These are phyloP conservation scores for Melipona beecheii DNA, from an alignment of 2,888 invertebrate genomes.

Conservation along the genomic window DNA sequence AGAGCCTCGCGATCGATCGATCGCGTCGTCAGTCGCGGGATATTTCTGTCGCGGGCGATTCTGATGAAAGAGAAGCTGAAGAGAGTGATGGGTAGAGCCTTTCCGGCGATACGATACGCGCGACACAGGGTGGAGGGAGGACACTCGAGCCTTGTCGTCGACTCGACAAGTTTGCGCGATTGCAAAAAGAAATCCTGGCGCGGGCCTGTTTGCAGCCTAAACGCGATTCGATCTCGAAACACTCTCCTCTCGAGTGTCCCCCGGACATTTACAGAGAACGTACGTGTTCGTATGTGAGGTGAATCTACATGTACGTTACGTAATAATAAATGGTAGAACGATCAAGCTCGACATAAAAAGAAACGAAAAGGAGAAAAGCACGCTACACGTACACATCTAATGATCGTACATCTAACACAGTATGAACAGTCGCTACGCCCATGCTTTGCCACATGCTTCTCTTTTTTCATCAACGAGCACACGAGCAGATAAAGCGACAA, in stretches of 20 bases:
- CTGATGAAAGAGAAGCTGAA: conserved; percentile 53
- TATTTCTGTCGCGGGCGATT: conserved; percentile 44
- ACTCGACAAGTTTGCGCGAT: not conserved
- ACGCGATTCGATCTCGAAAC: not conserved
- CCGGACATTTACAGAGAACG: conserved; percentile 1
- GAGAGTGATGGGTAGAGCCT: conserved; percentile 39
- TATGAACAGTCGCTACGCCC: conserved; percentile 26
- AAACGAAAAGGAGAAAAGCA: not conserved
- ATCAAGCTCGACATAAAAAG: conserved; percentile 38
- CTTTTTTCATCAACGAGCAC: conserved; percentile 24
- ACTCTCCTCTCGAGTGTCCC: conserved; percentile 44
- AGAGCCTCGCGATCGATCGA: not conserved
- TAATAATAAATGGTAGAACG: conserved; percentile 39
- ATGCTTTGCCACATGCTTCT: conserved; percentile 47
- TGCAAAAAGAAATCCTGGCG: too few relatives aligned
- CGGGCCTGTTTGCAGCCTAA: too few relatives aligned
- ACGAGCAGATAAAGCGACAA: conserved; percentile 49
- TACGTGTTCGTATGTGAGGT: conserved; percentile 31
- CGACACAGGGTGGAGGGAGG: conserved; percentile 28
- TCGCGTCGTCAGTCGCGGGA: conserved; percentile 24
- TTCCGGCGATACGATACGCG: conserved; percentile 37
- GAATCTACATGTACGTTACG: conserved; percentile 32
- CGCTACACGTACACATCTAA: conserved; percentile 30
- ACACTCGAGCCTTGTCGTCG: conserved; percentile 24
- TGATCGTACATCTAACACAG: conserved; percentile 16